phyloP scores from a whole-genome alignment of 2,113 vertebrate genomes.

The Nematolebias whitei region DNA sequence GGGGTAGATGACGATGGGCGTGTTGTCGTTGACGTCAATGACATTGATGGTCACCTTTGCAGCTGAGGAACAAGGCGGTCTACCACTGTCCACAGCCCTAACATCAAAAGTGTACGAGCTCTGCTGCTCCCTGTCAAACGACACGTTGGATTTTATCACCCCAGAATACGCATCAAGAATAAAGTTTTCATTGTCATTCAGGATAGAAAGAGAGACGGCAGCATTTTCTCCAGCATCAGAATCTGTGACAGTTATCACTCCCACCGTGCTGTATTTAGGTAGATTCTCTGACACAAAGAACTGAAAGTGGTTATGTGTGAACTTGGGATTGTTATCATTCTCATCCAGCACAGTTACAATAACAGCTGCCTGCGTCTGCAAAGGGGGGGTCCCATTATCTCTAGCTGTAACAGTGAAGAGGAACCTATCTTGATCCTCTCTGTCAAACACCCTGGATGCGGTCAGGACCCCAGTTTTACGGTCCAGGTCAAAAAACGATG shows the following conservation, averaged over 20 bases:
- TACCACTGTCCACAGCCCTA: conserved; percentile 92
- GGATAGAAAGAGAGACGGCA: conserved; percentile 93
- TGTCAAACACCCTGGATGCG: conserved; percentile 95
- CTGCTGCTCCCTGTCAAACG: conserved; percentile 96
- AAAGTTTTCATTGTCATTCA: conserved; percentile 97
- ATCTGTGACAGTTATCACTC: conserved; percentile 97
- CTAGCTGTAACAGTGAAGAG: conserved; percentile 96
- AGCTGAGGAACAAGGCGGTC: conserved; percentile 92
- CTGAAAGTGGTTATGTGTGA: conserved; percentile 98
- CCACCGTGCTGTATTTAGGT: conserved; percentile 97
- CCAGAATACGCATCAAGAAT: conserved; percentile 95
- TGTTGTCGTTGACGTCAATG: conserved; percentile 98
- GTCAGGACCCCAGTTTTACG: conserved; percentile 97
- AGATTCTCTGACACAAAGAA: conserved; percentile 99
- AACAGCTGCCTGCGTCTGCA: conserved; percentile 95
- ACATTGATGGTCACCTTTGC: conserved; percentile 99
- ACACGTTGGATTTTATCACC: conserved; percentile 98
- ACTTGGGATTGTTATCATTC: conserved; percentile 98
- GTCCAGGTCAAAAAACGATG: conserved; percentile 98
- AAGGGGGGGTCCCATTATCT: conserved; percentile 96
- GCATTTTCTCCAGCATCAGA: conserved; percentile 96
- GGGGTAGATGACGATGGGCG: conserved; percentile 93
- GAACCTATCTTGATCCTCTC: conserved; percentile 97
- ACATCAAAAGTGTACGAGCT: conserved; percentile 98
- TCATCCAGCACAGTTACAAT: conserved; percentile 97